These are phyloP conservation scores for Acanthis flammea DNA, from an alignment of 2,797 vertebrate genomes.

Conservation along the genomic window DNA sequence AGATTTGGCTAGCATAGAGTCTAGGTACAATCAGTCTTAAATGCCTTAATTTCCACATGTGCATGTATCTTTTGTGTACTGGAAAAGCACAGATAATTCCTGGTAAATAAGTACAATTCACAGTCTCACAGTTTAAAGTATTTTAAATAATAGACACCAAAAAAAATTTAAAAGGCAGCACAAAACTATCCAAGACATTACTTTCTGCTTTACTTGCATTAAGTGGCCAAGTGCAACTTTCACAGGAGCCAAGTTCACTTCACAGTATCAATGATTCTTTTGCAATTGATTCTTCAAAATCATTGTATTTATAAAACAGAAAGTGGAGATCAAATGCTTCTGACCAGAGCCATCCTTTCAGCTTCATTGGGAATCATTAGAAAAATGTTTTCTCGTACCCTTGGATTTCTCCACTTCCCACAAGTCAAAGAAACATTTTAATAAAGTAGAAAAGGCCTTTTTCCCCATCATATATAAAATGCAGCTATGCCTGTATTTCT, in stretches of 20 bases:
- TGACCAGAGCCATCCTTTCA: not conserved
- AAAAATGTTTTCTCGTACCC: not conserved
- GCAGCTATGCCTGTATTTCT: too few species aligned
- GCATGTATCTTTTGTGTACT: not conserved
- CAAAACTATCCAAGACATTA: not conserved
- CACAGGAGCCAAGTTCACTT: not conserved
- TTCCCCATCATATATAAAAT: not conserved
- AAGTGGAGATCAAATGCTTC: not conserved
- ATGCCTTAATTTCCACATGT: not conserved
- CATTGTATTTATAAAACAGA: not conserved
- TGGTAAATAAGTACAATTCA: not conserved
- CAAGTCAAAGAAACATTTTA: not conserved
- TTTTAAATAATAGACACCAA: not conserved
- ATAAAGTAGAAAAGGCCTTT: not conserved
- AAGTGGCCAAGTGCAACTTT: not conserved
- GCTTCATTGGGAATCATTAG: not conserved
- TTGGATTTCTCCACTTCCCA: not conserved
- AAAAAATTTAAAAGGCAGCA: not conserved
- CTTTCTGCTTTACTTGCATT: not conserved
- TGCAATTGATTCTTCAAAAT: not conserved
- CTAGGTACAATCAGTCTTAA: not conserved
- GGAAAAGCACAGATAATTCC: not conserved
- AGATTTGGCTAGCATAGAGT: not conserved
- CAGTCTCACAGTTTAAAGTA: not conserved
- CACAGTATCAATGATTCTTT: not conserved